These are phyloP conservation scores for Aix galericulata DNA, from an alignment of 2,113 vertebrate genomes.

Conservation along the genomic window DNA sequence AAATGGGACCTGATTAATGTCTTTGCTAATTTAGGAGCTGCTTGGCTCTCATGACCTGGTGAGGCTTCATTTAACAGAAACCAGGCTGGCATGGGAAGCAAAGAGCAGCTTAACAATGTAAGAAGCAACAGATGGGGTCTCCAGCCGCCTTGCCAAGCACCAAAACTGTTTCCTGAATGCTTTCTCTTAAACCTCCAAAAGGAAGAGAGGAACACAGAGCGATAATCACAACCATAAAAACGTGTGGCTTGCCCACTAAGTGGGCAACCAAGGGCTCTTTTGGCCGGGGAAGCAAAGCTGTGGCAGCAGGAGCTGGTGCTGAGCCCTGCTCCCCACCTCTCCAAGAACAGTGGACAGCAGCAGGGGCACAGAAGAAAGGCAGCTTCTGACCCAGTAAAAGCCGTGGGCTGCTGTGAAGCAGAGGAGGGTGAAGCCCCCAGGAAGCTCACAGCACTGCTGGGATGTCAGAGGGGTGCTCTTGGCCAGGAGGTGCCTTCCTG, in stretches of 20 bases:
- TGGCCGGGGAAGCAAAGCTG: background rate
- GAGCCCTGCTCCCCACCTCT: background rate
- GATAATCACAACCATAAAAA: constrained; percentile 5
- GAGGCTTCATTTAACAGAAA: constrained; percentile 37
- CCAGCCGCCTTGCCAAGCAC: constrained; percentile 41
- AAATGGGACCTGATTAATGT: constrained; percentile 51
- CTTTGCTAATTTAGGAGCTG: constrained; percentile 37
- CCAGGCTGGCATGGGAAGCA: constrained; percentile 51
- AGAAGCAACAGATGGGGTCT: constrained; percentile 66
- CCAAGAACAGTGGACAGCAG: fast-evolving
- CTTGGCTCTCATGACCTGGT: constrained; percentile 30
- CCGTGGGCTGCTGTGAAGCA: fast-evolving
- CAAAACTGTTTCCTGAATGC: background rate
- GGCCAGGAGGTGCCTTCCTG: background rate
- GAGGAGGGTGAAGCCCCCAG: background rate
- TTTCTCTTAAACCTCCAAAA: constrained; percentile 35
- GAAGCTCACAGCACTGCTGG: background rate
- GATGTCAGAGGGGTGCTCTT: background rate
- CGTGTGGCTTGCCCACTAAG: background rate
- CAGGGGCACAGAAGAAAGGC: too few species aligned
- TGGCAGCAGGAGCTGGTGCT: background rate
- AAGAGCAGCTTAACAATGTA: constrained; percentile 28
- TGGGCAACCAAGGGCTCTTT: background rate
- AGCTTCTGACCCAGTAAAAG: background rate
- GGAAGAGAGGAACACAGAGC: background rate